Base-by-base conservation (phyloP, 2,888 invertebrate species). In the Lasioglossum calceatum region DNA sequence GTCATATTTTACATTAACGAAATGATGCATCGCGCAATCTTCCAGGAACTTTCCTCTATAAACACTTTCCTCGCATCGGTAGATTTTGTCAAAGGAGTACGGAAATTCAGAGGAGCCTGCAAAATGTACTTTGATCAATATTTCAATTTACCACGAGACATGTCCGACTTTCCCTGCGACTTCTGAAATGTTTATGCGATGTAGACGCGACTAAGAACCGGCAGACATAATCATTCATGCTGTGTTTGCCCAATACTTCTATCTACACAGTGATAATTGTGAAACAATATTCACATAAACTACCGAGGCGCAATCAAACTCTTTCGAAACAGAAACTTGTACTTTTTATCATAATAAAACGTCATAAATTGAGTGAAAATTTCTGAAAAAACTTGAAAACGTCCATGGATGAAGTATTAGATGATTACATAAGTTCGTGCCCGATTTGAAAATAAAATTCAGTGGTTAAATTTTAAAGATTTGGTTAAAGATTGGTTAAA, bases 1-100 rank as follows among this genome's bases (percentile, higher is more conserved):
- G 44, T 44, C 44, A 36, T 50, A 74, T 74, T 74, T 74, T 74
- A 36, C 50, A 54, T 36, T 74, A 74, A 74, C 74, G 74, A 54
- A n/a, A 74, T 47, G 73, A 32, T 44, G 50, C 50, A 36, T 54
- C 74, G 50, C 23, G 74, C 50, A 50, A 50, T 54, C 50, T 74
- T 54, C 12, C 4, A 14, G 23, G 12, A 71, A 42, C 14, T 4
- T 71, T 50, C 47, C 47, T 39, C 19, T n/a, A 10, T 67, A 36
- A 77, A 77, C 64, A 36, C 16, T 77, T 10, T 44, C 44, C 39
- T 54, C 36, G n/a, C 19, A 16, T 23, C 19, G 39, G 36, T 78
- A 71, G 70, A 78, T 54, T 71, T 54, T 19, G 54, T 39, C 70
- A 54, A 67, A 67, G 44, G 44, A 42, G 42, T 42, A 71, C n/a